phyloP scores from a whole-genome alignment of 2,888 invertebrate species.

The Drosophila mulleri region DNA sequence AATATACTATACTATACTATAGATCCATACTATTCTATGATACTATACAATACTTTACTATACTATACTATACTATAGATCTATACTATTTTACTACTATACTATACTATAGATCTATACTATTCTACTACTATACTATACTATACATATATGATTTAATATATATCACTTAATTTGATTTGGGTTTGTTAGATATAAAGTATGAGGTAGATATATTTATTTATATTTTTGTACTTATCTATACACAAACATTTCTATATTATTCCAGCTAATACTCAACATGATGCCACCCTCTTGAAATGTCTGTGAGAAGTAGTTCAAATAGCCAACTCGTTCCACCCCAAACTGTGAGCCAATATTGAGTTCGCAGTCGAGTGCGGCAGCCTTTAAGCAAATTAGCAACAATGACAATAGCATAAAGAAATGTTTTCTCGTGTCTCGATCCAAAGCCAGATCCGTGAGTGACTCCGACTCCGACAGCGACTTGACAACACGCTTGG shows the following conservation, averaged over 20 bases:
- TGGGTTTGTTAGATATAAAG: no score
- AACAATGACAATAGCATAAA: slow-evolving; percentile 56
- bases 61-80: no score
- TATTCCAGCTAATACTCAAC: neutral
- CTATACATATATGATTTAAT: no score
- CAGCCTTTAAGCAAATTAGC: slow-evolving; percentile 75
- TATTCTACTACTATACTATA: no score
- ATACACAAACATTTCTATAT: neutral
- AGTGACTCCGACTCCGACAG: slow-evolving; percentile 1
- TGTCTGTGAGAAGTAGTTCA: neutral
- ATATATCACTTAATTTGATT: no score
- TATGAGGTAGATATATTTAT: no score
- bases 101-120: no score
- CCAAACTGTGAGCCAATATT: slow-evolving; percentile 18
- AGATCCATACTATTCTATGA: no score
- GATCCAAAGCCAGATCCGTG: slow-evolving; percentile 17
- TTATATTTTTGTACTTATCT: no score
- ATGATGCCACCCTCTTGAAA: neutral
- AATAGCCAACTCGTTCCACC: slow-evolving; percentile 13
- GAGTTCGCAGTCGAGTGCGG: slow-evolving; percentile 40
- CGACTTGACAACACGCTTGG: slow-evolving; percentile 62
- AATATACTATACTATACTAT: no score
- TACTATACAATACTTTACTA: no score
- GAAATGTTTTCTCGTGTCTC: slow-evolving; percentile 42
- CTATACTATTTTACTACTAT: no score